Evolutionary conservation across 2,888 invertebrate species (phyloP), one percentile per base, ranked within the genome.

Genomic region (Exephanes ischioxanthus): DNA sequence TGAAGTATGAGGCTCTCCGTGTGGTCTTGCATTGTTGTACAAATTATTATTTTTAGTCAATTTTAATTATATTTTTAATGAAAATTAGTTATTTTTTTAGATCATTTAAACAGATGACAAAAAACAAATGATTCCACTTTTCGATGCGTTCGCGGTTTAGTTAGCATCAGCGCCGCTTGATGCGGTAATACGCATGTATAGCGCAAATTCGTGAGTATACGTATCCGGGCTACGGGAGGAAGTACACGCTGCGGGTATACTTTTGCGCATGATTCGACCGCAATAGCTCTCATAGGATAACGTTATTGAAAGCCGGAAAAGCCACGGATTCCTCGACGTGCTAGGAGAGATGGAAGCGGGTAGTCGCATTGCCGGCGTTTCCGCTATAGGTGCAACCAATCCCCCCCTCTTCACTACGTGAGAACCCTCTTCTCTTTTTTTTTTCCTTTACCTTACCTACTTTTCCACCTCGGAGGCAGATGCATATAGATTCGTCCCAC

Each of bases 291-390:
- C n/a, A 58, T 30, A 61, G 80, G 86, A 89, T 87, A 88, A 88
- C 87, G 86, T 88, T 88, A 87, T 89, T 86, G 90, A 85, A 88
- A 85, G 75, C 84, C 86, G 87, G 84, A 89, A 88, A 77, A 77
- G 87, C 80, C 84, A 82, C 22, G 55, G 81, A 87, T 81, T 81
- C 67, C 68, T 14, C 22, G 22, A 80, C 73, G 76, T 78, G 63
- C 63, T 76, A 61, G 53, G 61, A 58, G 53, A 9, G 48, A 70
- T 53, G 51, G 71, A 16, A 11, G 16, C 55, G 61, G 55, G 37
- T 11, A 5, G 53, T 26, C 70, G 70, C 71, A 58, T 30, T 16
- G 48, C 26, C 11, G 48, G 19, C 61, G 53, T 70, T 41, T 6
- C 26, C 30, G 53, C 26, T 67, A 58, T 45, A 26, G 9, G 7